phyloP scores from a whole-genome alignment of 2,113 vertebrate species.

The Oryzias celebensis region DNA sequence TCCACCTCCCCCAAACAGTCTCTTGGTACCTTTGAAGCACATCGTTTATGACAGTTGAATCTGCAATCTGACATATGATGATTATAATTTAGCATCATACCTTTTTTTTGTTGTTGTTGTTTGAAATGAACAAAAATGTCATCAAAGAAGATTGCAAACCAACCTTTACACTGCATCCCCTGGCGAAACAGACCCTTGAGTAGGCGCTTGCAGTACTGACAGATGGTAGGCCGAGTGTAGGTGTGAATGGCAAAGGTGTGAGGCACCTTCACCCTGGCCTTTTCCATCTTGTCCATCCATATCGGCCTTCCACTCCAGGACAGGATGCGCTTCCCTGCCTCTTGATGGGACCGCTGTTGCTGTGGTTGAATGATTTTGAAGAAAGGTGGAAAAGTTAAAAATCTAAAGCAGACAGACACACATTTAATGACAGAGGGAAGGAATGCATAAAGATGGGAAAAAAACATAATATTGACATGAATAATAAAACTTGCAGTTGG shows the following conservation, averaged over 20 bases:
- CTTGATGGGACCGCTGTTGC: slow-evolving; percentile 84
- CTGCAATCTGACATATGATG: slow-evolving; percentile 83
- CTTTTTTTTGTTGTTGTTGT: background rate
- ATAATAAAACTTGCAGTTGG: background rate
- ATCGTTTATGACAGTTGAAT: slow-evolving; percentile 97
- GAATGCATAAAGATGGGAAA: no score
- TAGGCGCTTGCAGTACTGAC: slow-evolving; percentile 95
- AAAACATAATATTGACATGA: background rate
- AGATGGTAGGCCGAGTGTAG: slow-evolving; percentile 97
- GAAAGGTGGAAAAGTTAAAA: background rate
- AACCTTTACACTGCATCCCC: slow-evolving; percentile 99
- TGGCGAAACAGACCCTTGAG: slow-evolving; percentile 97
- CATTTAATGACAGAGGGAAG: background rate
- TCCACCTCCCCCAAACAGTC: slow-evolving; percentile 95
- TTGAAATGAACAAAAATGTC: background rate
- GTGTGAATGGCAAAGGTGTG: slow-evolving; percentile 98
- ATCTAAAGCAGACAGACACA: slow-evolving; percentile 19
- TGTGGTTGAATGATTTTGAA: background rate
- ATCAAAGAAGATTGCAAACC: background rate
- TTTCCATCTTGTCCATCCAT: slow-evolving; percentile 99
- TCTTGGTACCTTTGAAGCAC: slow-evolving; percentile 94
- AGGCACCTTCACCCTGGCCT: slow-evolving; percentile 95
- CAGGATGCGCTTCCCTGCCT: slow-evolving; percentile 93
- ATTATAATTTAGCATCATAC: background rate
- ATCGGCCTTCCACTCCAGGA: slow-evolving; percentile 97